These are phyloP conservation scores for Selene dorsalis DNA, from an alignment of 2,797 vertebrate species.

Conservation along the genomic window DNA sequence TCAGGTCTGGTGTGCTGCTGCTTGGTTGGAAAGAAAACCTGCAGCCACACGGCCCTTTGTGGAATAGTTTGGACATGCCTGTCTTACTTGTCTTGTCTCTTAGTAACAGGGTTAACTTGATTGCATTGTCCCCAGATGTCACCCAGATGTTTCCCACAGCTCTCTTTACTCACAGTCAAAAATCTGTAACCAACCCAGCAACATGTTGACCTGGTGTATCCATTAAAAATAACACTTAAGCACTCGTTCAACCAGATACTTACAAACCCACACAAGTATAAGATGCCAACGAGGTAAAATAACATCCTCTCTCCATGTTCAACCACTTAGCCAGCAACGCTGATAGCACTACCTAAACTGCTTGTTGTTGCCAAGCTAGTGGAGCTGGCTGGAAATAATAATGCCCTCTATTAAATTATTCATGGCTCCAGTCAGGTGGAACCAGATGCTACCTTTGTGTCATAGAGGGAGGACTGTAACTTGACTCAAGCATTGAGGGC, in stretches of 20 bases:
- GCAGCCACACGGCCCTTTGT: too few species aligned
- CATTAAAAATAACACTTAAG: constrained; percentile 57
- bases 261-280: constrained; percentile 74
- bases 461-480: constrained; percentile 85
- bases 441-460: constrained; percentile 85
- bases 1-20: too few species aligned
- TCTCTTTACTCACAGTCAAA: constrained; percentile 36
- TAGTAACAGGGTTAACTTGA: background rate
- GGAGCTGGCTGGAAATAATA: constrained; percentile 76
- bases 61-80: too few species aligned
- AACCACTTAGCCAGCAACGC: constrained; percentile 61
- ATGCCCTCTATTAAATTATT: constrained; percentile 89
- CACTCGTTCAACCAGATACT: constrained; percentile 70
- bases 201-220: constrained; percentile 41
- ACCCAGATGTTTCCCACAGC: constrained; percentile 10
- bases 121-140: constrained; percentile 1
- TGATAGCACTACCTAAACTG: constrained; percentile 68
- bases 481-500: constrained; percentile 77
- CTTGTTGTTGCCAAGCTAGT: constrained; percentile 66
- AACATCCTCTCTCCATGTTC: constrained; percentile 76
- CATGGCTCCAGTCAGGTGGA: constrained; percentile 83
- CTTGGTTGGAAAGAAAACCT: too few species aligned
- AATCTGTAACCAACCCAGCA: constrained; percentile 46
- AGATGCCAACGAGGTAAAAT: constrained; percentile 74
- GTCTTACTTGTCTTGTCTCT: too few species aligned